Conservation (phyloP, 2,113 vertebrate species). For the Mormoops blainvillei region DNA sequence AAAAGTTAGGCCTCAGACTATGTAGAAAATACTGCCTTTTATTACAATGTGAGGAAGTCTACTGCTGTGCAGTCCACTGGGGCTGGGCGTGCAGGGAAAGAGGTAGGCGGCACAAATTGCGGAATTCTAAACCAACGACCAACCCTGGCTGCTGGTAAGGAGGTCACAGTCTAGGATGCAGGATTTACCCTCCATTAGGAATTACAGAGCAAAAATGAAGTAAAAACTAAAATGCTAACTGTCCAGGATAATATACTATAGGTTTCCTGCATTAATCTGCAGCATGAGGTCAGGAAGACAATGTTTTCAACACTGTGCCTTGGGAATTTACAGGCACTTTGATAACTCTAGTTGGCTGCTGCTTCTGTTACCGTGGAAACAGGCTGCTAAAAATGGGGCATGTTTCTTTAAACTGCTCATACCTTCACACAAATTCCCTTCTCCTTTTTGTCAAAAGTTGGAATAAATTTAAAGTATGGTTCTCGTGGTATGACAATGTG, state of each 20-base stretch:
- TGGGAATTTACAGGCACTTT: conserved; percentile 77
- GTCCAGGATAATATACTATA: neutral
- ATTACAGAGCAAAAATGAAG: neutral
- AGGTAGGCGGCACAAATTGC: neutral
- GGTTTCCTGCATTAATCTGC: conserved; percentile 41
- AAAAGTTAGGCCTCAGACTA: neutral
- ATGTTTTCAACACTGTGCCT: conserved; percentile 54
- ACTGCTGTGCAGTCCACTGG: neutral
- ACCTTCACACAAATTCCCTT: conserved; percentile 53
- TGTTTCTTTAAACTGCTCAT: conserved; percentile 67
- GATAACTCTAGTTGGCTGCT: conserved; percentile 68
- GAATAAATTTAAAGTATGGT: conserved; percentile 37
- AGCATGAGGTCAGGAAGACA: conserved; percentile 56
- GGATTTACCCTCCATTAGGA: neutral
- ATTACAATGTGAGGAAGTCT: neutral
- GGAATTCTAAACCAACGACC: neutral
- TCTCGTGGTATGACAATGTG: conserved; percentile 2
- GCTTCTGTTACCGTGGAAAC: conserved; percentile 80
- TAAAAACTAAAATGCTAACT: neutral
- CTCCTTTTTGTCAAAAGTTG: conserved; percentile 62
- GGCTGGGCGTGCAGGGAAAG: neutral
- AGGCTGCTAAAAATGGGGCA: conserved; percentile 72
- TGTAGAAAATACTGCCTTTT: neutral
- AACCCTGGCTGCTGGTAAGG: neutral
- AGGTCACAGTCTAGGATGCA: neutral